phyloP scores from a whole-genome alignment of 2,113 vertebrate species.

The human (Homo sapiens) region GRCh38 chr5:103870001-103870500 shows the following conservation, averaged over 20 bases:
- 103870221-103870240: slow-evolving; percentile 59
- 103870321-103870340: slow-evolving; percentile 69
- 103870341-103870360: slow-evolving; percentile 64
- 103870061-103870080: neutral
- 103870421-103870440: slow-evolving; percentile 70
- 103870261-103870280: slow-evolving; percentile 75
- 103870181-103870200: slow-evolving; percentile 35
- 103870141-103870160: neutral
- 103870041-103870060: neutral
- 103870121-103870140: slow-evolving; percentile 16
- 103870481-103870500: slow-evolving; percentile 43
- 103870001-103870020: neutral
- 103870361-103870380: slow-evolving; percentile 63
- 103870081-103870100: neutral
- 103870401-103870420: slow-evolving; percentile 52
- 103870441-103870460: slow-evolving; percentile 13
- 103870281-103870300: slow-evolving; percentile 76
- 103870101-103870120: neutral
- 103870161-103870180: neutral
- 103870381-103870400: slow-evolving; percentile 68
- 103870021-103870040: neutral
- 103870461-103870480: slow-evolving; percentile 27
- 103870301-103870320: slow-evolving; percentile 57
- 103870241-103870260: slow-evolving; percentile 59
- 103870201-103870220: neutral